These are phyloP conservation scores for Bovichtus variegatus DNA, from an alignment of 2,797 vertebrate species.

Conservation along the genomic window DNA sequence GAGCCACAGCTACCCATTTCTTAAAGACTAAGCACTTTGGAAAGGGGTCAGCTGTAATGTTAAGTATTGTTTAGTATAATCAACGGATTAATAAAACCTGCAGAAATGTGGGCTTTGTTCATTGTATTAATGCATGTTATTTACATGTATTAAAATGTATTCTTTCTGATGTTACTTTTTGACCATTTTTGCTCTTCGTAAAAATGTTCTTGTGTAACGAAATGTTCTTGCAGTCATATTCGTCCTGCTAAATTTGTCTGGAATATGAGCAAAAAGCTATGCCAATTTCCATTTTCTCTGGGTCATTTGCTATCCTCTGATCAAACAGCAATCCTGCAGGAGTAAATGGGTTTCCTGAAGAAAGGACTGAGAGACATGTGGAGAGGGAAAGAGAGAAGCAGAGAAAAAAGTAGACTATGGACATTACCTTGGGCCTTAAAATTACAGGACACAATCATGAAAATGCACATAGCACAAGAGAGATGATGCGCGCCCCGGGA, in stretches of 20 bases:
- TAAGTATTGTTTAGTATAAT: not conserved
- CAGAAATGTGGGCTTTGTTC: not conserved
- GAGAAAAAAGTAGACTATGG: not conserved
- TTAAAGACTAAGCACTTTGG: conserved; percentile 2
- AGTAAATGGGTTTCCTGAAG: conserved; percentile 82
- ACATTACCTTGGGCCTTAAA: conserved; percentile 50
- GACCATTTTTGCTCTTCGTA: conserved; percentile 1
- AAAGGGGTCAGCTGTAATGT: not conserved
- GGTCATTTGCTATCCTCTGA: conserved; percentile 72
- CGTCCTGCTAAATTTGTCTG: not conserved
- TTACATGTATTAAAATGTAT: conserved; percentile 1
- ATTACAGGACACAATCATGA: conserved; percentile 54
- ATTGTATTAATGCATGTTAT: not conserved
- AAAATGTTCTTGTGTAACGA: conserved; percentile 1
- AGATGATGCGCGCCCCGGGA: conserved; percentile 50
- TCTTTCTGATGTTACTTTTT: conserved; percentile 4
- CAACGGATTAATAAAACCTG: not conserved
- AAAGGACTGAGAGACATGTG: conserved; percentile 13
- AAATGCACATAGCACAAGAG: conserved; percentile 51
- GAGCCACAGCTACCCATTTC: not conserved
- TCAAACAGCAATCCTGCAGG: conserved; percentile 81
- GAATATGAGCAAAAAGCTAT: conserved; percentile 17
- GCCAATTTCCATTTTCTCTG: conserved; percentile 44
- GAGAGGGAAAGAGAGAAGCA: conserved; percentile 6
- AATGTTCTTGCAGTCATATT: not conserved